phyloP scores from a whole-genome alignment of 2,113 vertebrate genomes.

The Gobius niger region DNA sequence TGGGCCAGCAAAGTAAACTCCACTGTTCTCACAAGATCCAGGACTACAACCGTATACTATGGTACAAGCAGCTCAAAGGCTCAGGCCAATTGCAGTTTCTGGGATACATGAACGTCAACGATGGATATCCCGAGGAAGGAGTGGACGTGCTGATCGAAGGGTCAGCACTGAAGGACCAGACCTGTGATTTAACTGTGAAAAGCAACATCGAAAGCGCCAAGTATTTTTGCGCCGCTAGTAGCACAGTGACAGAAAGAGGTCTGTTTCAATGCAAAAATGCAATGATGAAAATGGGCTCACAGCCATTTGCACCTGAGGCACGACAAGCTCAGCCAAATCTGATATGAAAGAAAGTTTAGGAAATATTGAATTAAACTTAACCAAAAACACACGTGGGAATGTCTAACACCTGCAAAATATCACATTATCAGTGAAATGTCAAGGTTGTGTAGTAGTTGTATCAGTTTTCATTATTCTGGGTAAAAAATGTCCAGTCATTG shows the following conservation, averaged over 20 bases:
- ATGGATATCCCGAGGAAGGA: not conserved
- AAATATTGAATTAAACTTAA: not conserved
- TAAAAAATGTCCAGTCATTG: no score
- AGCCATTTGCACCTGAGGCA: conserved; percentile 1
- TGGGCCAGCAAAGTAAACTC: conserved; percentile 3
- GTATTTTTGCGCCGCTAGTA: conserved; percentile 3
- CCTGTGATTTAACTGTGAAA: not conserved
- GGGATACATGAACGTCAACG: not conserved
- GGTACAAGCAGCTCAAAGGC: not conserved
- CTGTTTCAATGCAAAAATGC: not conserved
- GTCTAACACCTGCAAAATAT: not conserved
- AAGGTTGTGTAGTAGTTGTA: not conserved
- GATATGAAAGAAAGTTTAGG: not conserved
- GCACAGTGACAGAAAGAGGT: conserved; percentile 3
- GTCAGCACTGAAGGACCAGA: not conserved
- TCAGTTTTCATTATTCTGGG: no score
- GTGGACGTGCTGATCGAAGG: not conserved
- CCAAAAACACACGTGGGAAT: not conserved
- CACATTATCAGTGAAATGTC: not conserved
- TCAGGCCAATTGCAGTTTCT: not conserved
- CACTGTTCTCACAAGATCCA: conserved; percentile 40
- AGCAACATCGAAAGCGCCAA: not conserved
- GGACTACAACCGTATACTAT: not conserved
- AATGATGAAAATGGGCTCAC: not conserved
- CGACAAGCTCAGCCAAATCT: not conserved